A percentile compares a stretch with the other conserved stretches of the same genome.
Conservation (phyloP, 2,113 vertebrate species). For the Leptobrachium leishanense region DNA sequence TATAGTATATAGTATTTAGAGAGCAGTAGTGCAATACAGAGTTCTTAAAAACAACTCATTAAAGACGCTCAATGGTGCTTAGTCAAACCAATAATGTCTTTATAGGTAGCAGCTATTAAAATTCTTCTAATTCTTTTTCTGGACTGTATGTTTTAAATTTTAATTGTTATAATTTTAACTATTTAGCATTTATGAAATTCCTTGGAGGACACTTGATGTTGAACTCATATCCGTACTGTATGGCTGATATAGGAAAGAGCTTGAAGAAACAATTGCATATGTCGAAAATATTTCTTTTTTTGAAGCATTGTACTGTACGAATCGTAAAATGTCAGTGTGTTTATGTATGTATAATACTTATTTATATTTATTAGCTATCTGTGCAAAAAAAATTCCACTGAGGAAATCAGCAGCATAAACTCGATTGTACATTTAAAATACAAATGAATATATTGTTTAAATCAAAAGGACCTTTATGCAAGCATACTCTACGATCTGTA, state of each 20-base stretch:
- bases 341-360: constrained; percentile 7
- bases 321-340: constrained; percentile 24
- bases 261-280: not conserved
- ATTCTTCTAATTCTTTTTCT: constrained; percentile 14
- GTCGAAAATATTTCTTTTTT: not conserved
- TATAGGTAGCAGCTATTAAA: constrained; percentile 47
- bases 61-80: constrained; percentile 40
- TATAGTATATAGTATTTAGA: constrained; percentile 33
- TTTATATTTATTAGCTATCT: constrained; percentile 7
- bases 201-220: constrained; percentile 28
- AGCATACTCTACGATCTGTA: constrained; percentile 18
- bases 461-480: constrained; percentile 9
- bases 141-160: constrained; percentile 43
- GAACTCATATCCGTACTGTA: not conserved
- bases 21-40: constrained; percentile 44
- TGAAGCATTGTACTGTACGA: not conserved
- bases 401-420: constrained; percentile 2
- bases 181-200: not conserved
- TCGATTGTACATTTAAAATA: constrained; percentile 29
- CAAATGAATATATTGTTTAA: constrained; percentile 28
- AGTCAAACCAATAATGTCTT: constrained; percentile 42
- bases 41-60: constrained; percentile 18
- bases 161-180: constrained; percentile 12
- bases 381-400: not conserved
- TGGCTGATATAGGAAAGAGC: not conserved